Conservation (phyloP, 92 coral and sea anemone species). For the Metridium senile region DNA sequence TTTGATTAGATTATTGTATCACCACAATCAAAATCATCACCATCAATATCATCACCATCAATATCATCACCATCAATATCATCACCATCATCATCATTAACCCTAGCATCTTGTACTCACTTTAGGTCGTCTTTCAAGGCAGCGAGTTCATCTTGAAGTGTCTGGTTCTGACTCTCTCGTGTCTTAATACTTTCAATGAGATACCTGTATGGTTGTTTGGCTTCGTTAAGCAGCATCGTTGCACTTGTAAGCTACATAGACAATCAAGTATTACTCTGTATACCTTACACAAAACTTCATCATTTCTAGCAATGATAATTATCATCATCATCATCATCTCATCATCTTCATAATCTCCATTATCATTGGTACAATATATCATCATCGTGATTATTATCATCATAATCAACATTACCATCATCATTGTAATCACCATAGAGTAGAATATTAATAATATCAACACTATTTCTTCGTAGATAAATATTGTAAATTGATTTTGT, state of each 20-base stretch:
- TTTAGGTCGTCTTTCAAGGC: constrained; percentile 78
- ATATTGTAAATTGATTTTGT: too few relatives aligned
- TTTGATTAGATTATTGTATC: not conserved
- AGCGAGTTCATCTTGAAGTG: constrained; percentile 69
- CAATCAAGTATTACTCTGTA: not conserved
- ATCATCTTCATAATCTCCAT: too few relatives aligned
- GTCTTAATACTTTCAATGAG: constrained; percentile 93
- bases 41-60: not conserved
- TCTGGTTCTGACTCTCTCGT: constrained; percentile 83
- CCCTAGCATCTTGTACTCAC: constrained; percentile 13
- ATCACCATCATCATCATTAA: not conserved
- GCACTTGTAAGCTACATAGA: constrained; percentile 73
- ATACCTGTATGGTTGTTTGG: constrained; percentile 96
- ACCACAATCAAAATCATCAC: not conserved
- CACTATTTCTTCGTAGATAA: too few relatives aligned
- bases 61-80: not conserved
- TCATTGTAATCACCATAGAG: too few relatives aligned
- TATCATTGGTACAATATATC: too few relatives aligned
- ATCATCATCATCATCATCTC: too few relatives aligned
- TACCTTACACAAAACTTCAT: not conserved
- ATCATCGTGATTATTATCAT: too few relatives aligned
- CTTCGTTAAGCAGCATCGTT: constrained; percentile 87
- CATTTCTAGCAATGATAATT: too few relatives aligned
- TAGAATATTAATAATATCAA: too few relatives aligned
- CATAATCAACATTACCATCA: too few relatives aligned